Base-by-base conservation (phyloP, 2,797 vertebrate genomes). In the Florisuga fusca region DNA sequence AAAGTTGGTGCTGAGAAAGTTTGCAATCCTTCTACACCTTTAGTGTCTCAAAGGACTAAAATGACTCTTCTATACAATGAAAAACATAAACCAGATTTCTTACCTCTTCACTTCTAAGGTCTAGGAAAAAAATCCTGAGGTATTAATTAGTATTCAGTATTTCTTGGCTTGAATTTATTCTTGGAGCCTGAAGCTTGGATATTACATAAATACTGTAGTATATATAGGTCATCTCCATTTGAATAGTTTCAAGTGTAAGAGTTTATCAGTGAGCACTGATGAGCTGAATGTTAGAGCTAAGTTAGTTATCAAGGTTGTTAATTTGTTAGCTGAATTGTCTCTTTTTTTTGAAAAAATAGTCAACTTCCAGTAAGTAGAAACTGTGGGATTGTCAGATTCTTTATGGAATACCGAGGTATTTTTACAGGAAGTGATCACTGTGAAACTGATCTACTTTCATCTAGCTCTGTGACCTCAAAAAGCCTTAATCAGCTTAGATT, bases 401-500 rank as follows among this genome's bases (percentile, higher is more conserved):
- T 77, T 57, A 29, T 51, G 43, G 31, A 50, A 26, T 38, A 29
- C 45, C 51, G 94, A 76, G 50, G 50, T 64, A n/a, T 85, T 72
- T 90, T 88, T 82, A 79, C 73, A 75, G 69, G 72, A 72, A 93
- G 45, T 33, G 64, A 55, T 66, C 17, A 4, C 84, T 93, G 77
- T 50, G 71, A 88, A 83, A 80, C 85, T 57, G 93, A 91, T 95
- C 64, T 93, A 80, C 72, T 88, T 96, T 91, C 48, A 19, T 93
- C 86, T 46, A 89, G 92, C 87, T 96, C 29, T 5, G 79, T 97
- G 95, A 96, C 94, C 96, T 97, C 82, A 83, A 96, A 95, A 94
- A 86, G 58, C 82, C 63, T 26, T 97, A 97, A 97, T 96, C 96
- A 7, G 95, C 91, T 97, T 97, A 97, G 69, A 90, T 73, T 87